Percentiles rank a stretch among this genome's conserved stretches.
phyloP scores from a whole-genome alignment of 2,888 invertebrate species.

The Coleophora deauratella region DNA sequence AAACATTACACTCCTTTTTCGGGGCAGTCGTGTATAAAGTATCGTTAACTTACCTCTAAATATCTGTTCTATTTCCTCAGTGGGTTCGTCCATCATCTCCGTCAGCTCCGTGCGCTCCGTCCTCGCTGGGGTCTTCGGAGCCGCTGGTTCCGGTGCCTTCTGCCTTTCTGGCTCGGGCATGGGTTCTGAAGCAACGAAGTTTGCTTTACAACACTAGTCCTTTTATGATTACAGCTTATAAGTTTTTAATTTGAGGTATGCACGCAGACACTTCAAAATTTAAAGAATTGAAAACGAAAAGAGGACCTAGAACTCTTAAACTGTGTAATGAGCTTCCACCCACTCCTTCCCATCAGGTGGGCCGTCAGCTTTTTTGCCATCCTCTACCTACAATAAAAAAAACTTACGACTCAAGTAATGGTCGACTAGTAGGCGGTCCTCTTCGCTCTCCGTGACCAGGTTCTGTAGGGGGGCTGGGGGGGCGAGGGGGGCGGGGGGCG shows the following conservation, averaged over 20 bases:
- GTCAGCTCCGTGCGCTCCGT: constrained; percentile 34
- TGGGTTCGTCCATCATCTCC: constrained; percentile 41
- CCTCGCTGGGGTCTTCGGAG: constrained; percentile 4
- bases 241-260: no score
- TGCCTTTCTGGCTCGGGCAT: constrained; percentile 8
- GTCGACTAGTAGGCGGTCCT: constrained; percentile 25
- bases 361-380: background rate
- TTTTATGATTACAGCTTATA: no score
- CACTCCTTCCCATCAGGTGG: no score
- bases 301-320: no score
- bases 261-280: no score
- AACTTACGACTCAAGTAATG: constrained; percentile 58
- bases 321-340: no score
- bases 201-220: no score
- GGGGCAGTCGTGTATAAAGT: no score
- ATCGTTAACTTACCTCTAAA: constrained; percentile 53
- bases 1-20: no score
- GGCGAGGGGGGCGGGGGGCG: constrained; percentile 5
- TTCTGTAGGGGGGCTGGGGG: constrained; percentile 28
- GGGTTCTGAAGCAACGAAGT: no score
- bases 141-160: constrained; percentile 33
- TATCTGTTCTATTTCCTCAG: constrained; percentile 59
- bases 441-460: constrained; percentile 17
- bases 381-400: constrained; percentile 1
- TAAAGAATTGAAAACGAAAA: no score